Base-by-base conservation (phyloP, 92 coral and sea anemone species). In the Plumapathes pennacea region DNA sequence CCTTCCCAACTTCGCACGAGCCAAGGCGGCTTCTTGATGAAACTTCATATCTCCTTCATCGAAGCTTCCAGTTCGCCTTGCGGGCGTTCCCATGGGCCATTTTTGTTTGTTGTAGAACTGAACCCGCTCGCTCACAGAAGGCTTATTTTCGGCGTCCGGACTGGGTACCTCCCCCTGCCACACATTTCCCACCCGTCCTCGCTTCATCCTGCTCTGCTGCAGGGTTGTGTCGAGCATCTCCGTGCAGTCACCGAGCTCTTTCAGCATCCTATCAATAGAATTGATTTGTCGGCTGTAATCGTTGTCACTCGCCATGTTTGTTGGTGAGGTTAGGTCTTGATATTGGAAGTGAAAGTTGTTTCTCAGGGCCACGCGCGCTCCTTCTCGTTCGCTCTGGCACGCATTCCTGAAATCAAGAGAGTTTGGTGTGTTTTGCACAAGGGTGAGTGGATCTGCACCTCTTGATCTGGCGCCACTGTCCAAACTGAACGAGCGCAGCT, bases 201-300 rank as follows among this genome's bases (percentile, higher is more conserved):
- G 20, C 15, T 45, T 38, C 20, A 49, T 19, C 40, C 50, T 19
- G 57, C 77, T 67, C 50, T 76, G 80, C 13, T 61, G 84, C 23
- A 82, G 30, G 15, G 89, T 60, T 33, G 71, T 64, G 54, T 82
- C 89, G 32, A 86, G 62, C 1, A 82, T 52, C 1, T 86, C 89
- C 10, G 85, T 56, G 61, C 95, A 87, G 27, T 75, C 96, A 15
- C 91, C 96, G 1, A 92, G 81, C 56, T 84, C 85, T 15, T 69
- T 73, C 7, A 92, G 67, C 32, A 92, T 74, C 56, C 71, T 84
- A 43, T 92, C 89, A 69, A 92, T 88, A 24, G 95, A 86, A 27
- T 81, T 86, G 21, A 84, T 63, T 53, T 87, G 78, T 12, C 84
- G 78, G 10, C 76, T 67, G 34, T 77, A 30, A 29, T 69, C 85